Conservation (phyloP, 2,113 vertebrate species). For the Anhinga rufa region DNA sequence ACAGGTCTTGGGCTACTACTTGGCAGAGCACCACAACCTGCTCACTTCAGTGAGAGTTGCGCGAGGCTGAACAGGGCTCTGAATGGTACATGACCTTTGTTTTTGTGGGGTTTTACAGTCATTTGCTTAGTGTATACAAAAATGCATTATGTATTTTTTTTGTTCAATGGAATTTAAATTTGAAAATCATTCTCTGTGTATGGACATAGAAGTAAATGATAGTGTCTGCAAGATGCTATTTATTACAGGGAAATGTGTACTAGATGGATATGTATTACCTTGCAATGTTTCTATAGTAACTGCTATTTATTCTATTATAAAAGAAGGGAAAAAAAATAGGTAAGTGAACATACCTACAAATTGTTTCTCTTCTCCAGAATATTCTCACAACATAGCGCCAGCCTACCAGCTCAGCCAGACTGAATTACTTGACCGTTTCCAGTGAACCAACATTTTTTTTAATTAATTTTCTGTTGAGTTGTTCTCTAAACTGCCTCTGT, state of each 20-base stretch:
- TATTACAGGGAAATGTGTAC: background rate
- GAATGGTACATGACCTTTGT: background rate
- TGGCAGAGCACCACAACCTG: background rate
- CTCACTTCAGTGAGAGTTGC: background rate
- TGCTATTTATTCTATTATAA: background rate
- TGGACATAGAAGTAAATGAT: no score
- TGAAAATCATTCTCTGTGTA: background rate
- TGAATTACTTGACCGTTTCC: background rate
- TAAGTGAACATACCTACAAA: background rate
- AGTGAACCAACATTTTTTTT: background rate
- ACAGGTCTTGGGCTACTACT: background rate
- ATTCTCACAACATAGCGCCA: background rate
- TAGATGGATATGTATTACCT: background rate
- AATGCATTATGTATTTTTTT: background rate
- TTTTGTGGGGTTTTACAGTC: background rate
- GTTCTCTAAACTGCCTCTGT: background rate
- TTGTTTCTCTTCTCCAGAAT: background rate
- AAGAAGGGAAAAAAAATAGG: background rate
- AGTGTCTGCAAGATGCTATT: background rate
- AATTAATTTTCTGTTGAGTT: background rate
- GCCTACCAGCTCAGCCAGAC: background rate
- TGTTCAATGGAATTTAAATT: background rate
- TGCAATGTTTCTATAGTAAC: background rate
- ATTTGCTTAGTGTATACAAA: background rate
- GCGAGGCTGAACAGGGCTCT: background rate